Conservation (phyloP, 1,140 invertebrate genomes). For the Littorina saxatilis region DNA sequence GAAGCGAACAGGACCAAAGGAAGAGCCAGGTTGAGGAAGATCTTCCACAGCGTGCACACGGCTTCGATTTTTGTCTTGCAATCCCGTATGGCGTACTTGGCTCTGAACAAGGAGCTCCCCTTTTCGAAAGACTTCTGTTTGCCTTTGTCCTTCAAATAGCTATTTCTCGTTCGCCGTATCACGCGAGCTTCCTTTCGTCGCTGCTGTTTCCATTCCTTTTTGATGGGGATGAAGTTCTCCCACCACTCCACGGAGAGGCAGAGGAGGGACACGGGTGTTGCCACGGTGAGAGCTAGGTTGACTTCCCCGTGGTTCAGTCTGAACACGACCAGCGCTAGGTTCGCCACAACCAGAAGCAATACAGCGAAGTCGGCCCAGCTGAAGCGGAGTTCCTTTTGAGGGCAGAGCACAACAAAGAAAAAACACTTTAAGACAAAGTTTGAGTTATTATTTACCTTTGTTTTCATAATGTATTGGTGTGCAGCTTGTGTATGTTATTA, state of each 20-base stretch:
- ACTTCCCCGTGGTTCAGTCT: constrained; percentile 30
- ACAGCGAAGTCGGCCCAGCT: constrained; percentile 31
- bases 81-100: constrained; percentile 55
- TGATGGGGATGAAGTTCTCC: constrained; percentile 68
- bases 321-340: constrained; percentile 33
- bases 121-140: constrained; percentile 19
- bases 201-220: constrained; percentile 2
- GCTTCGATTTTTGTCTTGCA: constrained; percentile 57
- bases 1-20: constrained; percentile 10
- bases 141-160: constrained; percentile 26
- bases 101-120: constrained; percentile 43
- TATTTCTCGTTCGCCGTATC: neutral
- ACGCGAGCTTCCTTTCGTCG: constrained; percentile 78
- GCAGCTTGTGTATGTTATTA: too few species aligned
- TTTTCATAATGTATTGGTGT: too few species aligned
- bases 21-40: constrained; percentile 35
- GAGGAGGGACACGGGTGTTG: constrained; percentile 52
- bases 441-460: too few species aligned
- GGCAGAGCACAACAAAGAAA: too few species aligned
- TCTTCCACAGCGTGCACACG: constrained; percentile 64
- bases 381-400: neutral
- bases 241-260: constrained; percentile 67
- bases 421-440: too few species aligned
- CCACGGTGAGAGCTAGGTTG: constrained; percentile 11
- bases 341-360: constrained; percentile 13